Conservation (phyloP, 2,113 vertebrate genomes). For the Bujurquina vittata region DNA sequence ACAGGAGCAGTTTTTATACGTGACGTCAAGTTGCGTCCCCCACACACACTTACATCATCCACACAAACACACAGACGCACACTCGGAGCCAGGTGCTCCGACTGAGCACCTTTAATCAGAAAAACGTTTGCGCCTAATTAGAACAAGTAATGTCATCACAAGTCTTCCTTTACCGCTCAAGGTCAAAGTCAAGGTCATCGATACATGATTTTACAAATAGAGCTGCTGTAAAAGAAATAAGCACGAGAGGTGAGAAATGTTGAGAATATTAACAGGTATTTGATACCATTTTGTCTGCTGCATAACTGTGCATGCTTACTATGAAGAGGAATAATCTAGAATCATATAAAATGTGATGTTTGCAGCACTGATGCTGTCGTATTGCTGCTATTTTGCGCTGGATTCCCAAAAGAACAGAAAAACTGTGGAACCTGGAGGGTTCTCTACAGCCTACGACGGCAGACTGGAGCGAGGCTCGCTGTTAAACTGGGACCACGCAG, state of each 20-base stretch:
- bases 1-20: conserved; percentile 24
- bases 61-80: neutral
- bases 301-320: too few species aligned
- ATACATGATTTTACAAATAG: neutral
- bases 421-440: neutral
- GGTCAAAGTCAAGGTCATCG: conserved; percentile 54
- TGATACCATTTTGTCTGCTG: neutral
- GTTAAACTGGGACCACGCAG: conserved; percentile 7
- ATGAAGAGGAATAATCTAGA: neutral
- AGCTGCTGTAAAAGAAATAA: neutral
- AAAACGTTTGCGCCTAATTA: neutral
- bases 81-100: neutral
- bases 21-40: conserved; percentile 6
- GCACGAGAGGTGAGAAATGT: neutral
- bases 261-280: neutral
- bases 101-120: conserved; percentile 3
- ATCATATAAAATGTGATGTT: neutral
- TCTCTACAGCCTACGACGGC: neutral
- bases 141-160: conserved; percentile 4
- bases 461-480: neutral
- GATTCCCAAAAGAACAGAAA: neutral
- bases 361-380: neutral
- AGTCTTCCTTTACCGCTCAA: conserved; percentile 26
- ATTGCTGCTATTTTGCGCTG: neutral
- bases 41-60: conserved; percentile 4